Conservation (phyloP, 2,888 invertebrate genomes). For the Drosophila rubida region DNA sequence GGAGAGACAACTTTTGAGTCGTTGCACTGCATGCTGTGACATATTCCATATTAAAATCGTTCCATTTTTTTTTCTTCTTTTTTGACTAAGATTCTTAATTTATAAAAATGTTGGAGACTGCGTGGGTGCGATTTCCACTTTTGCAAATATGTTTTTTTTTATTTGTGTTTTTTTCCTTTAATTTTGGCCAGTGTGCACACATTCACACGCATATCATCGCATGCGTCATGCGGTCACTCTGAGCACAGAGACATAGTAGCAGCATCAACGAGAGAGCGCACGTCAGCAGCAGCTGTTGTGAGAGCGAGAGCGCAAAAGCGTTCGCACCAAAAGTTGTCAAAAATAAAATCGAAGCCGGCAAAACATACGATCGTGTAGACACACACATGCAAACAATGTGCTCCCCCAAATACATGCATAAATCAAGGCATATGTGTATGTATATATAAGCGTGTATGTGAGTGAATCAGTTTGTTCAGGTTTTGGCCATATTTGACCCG, state of each 20-base stretch:
- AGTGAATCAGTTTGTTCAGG: slow-evolving; percentile 32
- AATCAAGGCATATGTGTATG: not conserved
- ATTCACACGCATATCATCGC: slow-evolving; percentile 44
- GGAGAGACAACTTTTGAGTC: slow-evolving; percentile 48
- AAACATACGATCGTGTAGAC: slow-evolving; percentile 42
- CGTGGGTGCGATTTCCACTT: slow-evolving; percentile 70
- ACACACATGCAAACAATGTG: slow-evolving; percentile 27
- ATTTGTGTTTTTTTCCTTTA: slow-evolving; percentile 29
- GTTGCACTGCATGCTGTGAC: slow-evolving; percentile 35
- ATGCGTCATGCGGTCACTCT: slow-evolving; percentile 71
- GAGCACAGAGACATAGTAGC: slow-evolving; percentile 36
- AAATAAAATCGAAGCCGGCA: slow-evolving; percentile 74
- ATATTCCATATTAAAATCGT: slow-evolving; percentile 36
- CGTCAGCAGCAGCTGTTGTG: slow-evolving; percentile 56
- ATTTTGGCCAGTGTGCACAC: slow-evolving; percentile 45
- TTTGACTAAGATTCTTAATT: slow-evolving; percentile 53
- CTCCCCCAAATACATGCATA: slow-evolving; percentile 12
- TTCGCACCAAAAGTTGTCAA: slow-evolving; percentile 57
- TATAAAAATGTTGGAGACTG: slow-evolving; percentile 54
- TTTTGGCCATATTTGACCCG: slow-evolving; percentile 59
- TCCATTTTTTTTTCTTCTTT: slow-evolving; percentile 17
- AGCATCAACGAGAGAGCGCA: slow-evolving; percentile 45
- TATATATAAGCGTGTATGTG: slow-evolving; percentile 16
- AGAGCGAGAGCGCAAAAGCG: slow-evolving; percentile 30
- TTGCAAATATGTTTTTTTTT: slow-evolving; percentile 53